These are phyloP conservation scores for Triplophysa dalaica DNA, from an alignment of 2,113 vertebrate genomes.

Conservation along the genomic window DNA sequence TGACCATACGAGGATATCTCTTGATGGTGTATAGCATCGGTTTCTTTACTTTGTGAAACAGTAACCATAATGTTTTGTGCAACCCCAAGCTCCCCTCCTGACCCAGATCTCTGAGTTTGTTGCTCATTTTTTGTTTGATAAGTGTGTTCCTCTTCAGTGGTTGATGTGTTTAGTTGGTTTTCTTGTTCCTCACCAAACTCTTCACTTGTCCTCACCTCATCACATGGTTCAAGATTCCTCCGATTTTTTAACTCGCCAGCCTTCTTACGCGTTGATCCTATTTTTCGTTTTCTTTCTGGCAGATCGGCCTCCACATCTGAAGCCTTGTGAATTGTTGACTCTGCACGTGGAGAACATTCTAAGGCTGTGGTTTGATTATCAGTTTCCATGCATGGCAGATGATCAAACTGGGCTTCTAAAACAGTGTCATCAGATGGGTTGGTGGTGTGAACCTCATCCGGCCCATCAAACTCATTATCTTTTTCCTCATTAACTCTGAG, in stretches of 20 bases:
- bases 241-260: conserved; percentile 29
- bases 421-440: conserved; percentile 8
- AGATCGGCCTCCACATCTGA: not conserved
- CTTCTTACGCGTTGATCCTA: conserved; percentile 51
- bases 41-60: conserved; percentile 11
- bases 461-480: conserved; percentile 11
- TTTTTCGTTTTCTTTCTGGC: conserved; percentile 48
- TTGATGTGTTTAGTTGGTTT: not conserved
- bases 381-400: not conserved
- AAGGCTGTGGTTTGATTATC: conserved; percentile 1
- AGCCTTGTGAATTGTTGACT: not conserved
- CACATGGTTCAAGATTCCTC: conserved; percentile 12
- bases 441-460: not conserved
- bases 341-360: conserved; percentile 5
- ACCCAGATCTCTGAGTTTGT: not conserved
- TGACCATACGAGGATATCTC: conserved; percentile 27
- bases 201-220: conserved; percentile 11
- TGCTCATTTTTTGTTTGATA: not conserved
- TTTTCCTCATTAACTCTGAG: conserved; percentile 42
- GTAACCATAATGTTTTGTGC: not conserved
- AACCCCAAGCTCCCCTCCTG: not conserved
- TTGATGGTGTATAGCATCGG: not conserved
- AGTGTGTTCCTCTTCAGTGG: not conserved
- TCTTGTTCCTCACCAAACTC: conserved; percentile 19
- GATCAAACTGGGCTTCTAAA: conserved; percentile 4